Conservation (phyloP, 2,888 invertebrate genomes). For the Epinotia ramella region DNA sequence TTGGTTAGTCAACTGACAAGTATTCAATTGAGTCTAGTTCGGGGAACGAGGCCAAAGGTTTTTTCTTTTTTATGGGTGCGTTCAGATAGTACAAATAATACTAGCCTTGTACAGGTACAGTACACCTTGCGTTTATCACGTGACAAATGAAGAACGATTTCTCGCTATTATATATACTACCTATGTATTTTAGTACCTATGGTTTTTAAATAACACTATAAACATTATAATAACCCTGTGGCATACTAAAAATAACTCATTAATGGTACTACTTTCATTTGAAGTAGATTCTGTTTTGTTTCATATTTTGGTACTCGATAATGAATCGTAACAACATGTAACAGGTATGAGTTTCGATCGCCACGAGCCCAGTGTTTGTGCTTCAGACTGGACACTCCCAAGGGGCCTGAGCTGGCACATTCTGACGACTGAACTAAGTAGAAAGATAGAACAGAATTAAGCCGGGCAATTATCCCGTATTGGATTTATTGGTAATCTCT, state of each 20-base stretch:
- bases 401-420: conserved; percentile 84
- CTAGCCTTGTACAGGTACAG: too few species aligned
- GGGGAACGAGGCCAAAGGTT: too few species aligned
- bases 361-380: conserved; percentile 70
- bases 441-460: conserved; percentile 86
- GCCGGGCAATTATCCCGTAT: conserved; percentile 86
- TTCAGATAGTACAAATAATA: too few species aligned
- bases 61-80: too few species aligned
- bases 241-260: conserved; percentile 73
- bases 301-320: conserved; percentile 60
- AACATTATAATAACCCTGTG: conserved; percentile 36
- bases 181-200: neutral
- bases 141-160: too few species aligned
- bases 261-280: conserved; percentile 74
- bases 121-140: too few species aligned
- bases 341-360: conserved; percentile 71
- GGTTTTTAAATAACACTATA: neutral
- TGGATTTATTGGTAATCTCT: conserved; percentile 86
- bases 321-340: conserved; percentile 62
- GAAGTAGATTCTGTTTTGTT: conserved; percentile 62
- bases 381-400: conserved; percentile 79
- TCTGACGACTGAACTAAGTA: conserved; percentile 86
- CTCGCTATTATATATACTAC: too few species aligned
- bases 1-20: too few species aligned
- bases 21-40: too few species aligned